A percentile compares a stretch with the other conserved stretches of the same genome.
phyloP scores from a whole-genome alignment of 2,113 vertebrate species.

The Poeciliopsis retropinna region DNA sequence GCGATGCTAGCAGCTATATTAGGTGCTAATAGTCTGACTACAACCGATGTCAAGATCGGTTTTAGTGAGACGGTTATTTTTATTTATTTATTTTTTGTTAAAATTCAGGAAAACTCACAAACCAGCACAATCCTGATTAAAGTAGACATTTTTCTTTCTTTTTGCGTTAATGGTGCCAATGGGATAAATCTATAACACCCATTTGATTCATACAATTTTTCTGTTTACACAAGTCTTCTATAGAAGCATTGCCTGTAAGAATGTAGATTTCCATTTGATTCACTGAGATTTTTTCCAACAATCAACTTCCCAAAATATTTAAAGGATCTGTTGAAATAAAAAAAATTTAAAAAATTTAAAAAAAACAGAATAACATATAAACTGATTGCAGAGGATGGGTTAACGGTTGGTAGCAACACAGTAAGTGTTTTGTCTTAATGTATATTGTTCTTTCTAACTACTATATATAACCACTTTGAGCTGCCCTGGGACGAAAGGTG shows the following conservation, averaged over 20 bases:
- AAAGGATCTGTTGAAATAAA: not conserved
- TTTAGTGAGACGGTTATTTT: constrained; percentile 18
- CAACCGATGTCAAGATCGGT: constrained; percentile 10
- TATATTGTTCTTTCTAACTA: no score
- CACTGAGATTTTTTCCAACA: not conserved
- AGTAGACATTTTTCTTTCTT: not conserved
- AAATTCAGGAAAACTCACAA: not conserved
- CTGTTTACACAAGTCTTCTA: not conserved
- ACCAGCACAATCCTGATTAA: not conserved
- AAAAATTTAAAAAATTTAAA: no score
- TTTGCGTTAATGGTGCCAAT: no score
- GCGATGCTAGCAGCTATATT: not conserved
- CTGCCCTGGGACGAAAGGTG: no score
- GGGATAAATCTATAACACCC: not conserved
- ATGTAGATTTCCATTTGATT: not conserved
- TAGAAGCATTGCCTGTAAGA: not conserved
- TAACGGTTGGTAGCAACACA: no score
- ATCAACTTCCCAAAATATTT: not conserved
- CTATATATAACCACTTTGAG: no score
- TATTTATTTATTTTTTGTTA: not conserved
- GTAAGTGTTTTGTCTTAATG: no score
- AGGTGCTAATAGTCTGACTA: no score
- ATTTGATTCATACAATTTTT: not conserved
- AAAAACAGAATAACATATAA: not conserved
- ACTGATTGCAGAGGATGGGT: not conserved